Evolutionary conservation across 2,888 invertebrate genomes (phyloP).

Genomic region (Chaitophorus viminalis): DNA sequence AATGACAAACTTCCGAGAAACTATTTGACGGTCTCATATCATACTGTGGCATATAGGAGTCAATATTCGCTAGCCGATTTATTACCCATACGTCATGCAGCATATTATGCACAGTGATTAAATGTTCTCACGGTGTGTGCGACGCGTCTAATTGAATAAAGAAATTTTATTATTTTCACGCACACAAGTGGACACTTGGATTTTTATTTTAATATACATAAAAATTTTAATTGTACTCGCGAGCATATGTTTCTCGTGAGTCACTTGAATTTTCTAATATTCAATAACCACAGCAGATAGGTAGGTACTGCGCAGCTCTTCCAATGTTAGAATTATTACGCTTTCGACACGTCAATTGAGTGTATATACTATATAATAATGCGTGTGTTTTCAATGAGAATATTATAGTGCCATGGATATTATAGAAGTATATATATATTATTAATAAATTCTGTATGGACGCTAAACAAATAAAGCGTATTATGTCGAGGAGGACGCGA

Average conservation of each 20-base stretch:
- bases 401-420: too few species aligned
- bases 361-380: neutral
- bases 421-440: neutral
- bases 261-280: neutral
- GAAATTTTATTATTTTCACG: neutral
- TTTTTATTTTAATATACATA: neutral
- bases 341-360: slow-evolving; percentile 49
- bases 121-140: slow-evolving; percentile 1
- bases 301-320: neutral
- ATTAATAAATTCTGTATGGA: slow-evolving; percentile 16
- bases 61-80: neutral
- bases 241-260: neutral
- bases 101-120: too few species aligned
- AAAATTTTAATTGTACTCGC: neutral
- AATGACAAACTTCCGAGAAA: neutral
- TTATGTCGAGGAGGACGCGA: slow-evolving; percentile 31
- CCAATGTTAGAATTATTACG: neutral
- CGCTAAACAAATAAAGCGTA: slow-evolving; percentile 43
- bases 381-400: slow-evolving; percentile 27
- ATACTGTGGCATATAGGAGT: neutral
- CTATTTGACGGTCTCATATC: neutral
- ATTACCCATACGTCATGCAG: neutral
- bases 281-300: neutral
- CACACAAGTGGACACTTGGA: slow-evolving; percentile 20
- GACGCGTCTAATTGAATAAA: neutral